A percentile compares a stretch with the other conserved stretches of the same genome.
Conservation (phyloP, 2,888 invertebrate genomes). For the Ypsolopha scabrella region DNA sequence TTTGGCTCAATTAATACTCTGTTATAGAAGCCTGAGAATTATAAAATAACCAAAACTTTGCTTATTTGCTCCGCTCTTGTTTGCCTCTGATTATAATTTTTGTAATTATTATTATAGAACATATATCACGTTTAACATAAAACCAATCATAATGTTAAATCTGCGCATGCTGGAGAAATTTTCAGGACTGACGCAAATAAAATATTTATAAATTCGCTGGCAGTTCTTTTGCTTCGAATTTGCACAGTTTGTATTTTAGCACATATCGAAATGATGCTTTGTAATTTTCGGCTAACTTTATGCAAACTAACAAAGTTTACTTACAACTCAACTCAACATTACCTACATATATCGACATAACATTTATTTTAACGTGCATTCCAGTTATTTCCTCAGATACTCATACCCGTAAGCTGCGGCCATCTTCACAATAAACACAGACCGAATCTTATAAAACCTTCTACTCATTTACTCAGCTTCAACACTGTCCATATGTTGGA, state of each 20-base stretch:
- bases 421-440: conserved; percentile 36
- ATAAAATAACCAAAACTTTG: conserved; percentile 29
- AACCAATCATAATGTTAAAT: conserved; percentile 13
- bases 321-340: conserved; percentile 4
- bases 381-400: conserved; percentile 50
- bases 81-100: conserved; percentile 32
- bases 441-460: conserved; percentile 18
- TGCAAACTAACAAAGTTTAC: conserved; percentile 3
- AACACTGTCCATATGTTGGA: conserved; percentile 40
- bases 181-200: neutral
- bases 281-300: conserved; percentile 39
- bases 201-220: neutral
- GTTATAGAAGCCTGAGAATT: conserved; percentile 48
- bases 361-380: conserved; percentile 21
- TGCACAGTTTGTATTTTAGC: conserved; percentile 44
- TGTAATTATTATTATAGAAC: conserved; percentile 26
- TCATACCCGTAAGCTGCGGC: conserved; percentile 30
- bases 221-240: conserved; percentile 53
- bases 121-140: neutral
- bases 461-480: conserved; percentile 11
- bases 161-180: conserved; percentile 46
- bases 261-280: conserved; percentile 42
- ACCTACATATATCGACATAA: conserved; percentile 14
- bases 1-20: conserved; percentile 56
- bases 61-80: conserved; percentile 46